Evolutionary conservation across 2,797 vertebrate genomes (phyloP), one percentile per base, ranked within the genome.

Genomic region (Geotrypetes seraphini): DNA sequence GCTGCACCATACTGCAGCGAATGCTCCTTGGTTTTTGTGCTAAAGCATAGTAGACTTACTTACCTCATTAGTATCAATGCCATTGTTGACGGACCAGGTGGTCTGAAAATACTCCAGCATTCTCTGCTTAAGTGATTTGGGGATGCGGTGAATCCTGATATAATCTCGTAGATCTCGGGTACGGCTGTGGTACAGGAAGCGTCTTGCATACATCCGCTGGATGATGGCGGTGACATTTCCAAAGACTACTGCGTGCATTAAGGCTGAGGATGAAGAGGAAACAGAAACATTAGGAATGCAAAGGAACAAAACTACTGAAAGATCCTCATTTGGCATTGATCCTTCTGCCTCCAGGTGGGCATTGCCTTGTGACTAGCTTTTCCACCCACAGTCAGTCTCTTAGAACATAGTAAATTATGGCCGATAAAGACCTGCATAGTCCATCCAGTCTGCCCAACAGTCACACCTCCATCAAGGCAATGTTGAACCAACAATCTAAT

Each of bases 141-240:
- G 88, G 11, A 93, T 85, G 20, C 83, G 78, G 40, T 95, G 89
- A 37, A 92, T 88, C 2, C 88, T 84, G 52, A 87, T 90, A 47
- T 92, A 94, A 66, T 94, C 91, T n/a, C 84, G 88, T 9, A 94
- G 76, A 63, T 92, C 90, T 30, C 90, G 90, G 41, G 89, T 92
- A 11, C 87, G 84, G n/a, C 88, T 90, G 79, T 92, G 91, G 63
- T 94, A 94, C 41, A 91, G 86, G 4, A 90, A 92, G 31, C 90
- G 87, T 5, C 90, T 84, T 0, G 88, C 89, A 48, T 94, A 92
- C 88, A 94, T 91, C 52, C 91, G 88, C 71, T 94, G 91, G 72
- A 94, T 94, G 64, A 94, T 92, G 63, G 91, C 91, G 1, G 91
- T 92, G 45, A 92, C 91, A n/a, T 94, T 94, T 31, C 91, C 90